Evolutionary conservation across 2,797 vertebrate genomes (phyloP).

Genomic region (Australoheros facetus): DNA sequence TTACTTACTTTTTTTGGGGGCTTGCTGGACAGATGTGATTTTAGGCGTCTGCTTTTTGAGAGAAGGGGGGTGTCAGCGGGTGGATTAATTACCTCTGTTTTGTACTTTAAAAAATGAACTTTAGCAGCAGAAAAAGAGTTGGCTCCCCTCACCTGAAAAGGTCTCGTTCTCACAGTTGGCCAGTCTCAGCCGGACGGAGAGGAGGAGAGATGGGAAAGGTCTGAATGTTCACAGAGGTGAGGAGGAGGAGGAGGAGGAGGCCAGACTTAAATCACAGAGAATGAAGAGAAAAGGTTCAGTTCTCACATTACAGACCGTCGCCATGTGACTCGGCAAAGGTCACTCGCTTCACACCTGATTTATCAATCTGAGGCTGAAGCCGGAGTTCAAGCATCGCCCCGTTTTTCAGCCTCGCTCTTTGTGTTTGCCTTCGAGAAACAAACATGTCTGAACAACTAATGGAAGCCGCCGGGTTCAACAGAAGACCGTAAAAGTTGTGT

Average conservation of each 20-base stretch:
- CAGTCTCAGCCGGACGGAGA: background rate
- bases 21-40: background rate
- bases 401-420: background rate
- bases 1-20: background rate
- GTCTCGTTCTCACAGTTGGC: slow-evolving; percentile 43
- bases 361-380: background rate
- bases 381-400: background rate
- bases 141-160: slow-evolving; percentile 48
- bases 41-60: background rate
- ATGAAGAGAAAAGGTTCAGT: slow-evolving; percentile 32
- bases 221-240: slow-evolving; percentile 17
- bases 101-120: background rate
- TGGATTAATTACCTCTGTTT: background rate
- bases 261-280: slow-evolving; percentile 51
- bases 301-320: slow-evolving; percentile 19
- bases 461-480: fast-evolving
- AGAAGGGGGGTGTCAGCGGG: background rate
- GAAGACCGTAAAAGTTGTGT: background rate
- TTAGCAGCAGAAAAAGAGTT: background rate
- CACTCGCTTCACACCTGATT: slow-evolving; percentile 23
- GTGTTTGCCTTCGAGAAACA: background rate
- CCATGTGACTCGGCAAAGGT: slow-evolving; percentile 36
- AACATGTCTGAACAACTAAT: background rate
- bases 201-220: slow-evolving; percentile 50
- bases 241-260: slow-evolving; percentile 19